These are phyloP conservation scores for Chionoecetes opilio DNA, from an alignment of 1,140 invertebrate genomes.

Conservation along the genomic window DNA sequence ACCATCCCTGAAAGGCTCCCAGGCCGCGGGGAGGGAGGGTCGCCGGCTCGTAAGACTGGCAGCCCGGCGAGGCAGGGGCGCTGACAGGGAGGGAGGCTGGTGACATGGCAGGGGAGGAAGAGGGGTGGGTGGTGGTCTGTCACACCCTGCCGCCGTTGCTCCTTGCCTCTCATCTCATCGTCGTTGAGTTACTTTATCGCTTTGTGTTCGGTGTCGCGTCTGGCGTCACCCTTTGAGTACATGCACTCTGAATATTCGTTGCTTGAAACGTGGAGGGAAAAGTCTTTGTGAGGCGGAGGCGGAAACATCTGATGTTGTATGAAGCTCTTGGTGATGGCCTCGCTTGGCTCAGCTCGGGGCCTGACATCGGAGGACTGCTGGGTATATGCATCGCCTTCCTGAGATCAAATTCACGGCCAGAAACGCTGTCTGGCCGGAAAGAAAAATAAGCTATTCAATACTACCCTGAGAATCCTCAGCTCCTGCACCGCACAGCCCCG, in stretches of 20 bases:
- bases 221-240: neutral
- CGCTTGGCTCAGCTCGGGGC: neutral
- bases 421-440: neutral
- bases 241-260: neutral
- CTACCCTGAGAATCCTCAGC: too few relatives aligned
- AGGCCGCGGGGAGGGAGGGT: neutral
- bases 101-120: neutral
- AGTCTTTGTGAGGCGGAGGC: neutral
- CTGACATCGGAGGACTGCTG: neutral
- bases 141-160: neutral
- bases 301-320: neutral
- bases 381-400: neutral
- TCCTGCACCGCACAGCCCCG: too few relatives aligned
- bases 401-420: neutral
- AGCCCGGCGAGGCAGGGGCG: neutral
- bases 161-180: neutral
- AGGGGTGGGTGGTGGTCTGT: neutral
- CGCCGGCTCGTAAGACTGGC: neutral
- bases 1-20: neutral
- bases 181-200: neutral
- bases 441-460: neutral
- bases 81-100: neutral
- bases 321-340: neutral
- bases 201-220: neutral
- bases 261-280: neutral